Conservation (phyloP, 2,888 invertebrate genomes). For the Oscheius onirici region DNA sequence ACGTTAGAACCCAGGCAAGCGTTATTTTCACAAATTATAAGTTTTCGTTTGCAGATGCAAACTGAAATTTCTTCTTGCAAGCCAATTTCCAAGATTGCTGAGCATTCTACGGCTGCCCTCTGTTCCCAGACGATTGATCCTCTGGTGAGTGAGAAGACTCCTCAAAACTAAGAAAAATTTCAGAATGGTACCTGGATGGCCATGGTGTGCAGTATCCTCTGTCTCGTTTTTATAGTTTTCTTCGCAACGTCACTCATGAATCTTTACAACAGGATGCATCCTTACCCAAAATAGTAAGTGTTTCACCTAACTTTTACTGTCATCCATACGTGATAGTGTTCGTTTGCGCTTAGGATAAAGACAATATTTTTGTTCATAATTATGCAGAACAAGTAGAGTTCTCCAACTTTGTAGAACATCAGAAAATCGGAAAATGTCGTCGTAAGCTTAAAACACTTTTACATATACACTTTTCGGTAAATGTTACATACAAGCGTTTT, state of each 20-base stretch:
- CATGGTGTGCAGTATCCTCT: conserved; percentile 72
- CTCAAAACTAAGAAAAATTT: conserved; percentile 23
- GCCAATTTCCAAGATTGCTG: conserved; percentile 60
- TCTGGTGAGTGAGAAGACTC: conserved; percentile 49
- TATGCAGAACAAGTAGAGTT: too few relatives aligned
- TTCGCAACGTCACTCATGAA: conserved; percentile 72
- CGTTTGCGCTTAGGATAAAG: too few relatives aligned
- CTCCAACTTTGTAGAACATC: too few relatives aligned
- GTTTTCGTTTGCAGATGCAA: conserved; percentile 46
- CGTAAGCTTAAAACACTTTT: too few relatives aligned
- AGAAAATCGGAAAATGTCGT: too few relatives aligned
- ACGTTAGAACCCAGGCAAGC: conserved; percentile 49
- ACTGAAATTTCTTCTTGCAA: conserved; percentile 64
- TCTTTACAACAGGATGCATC: conserved; percentile 72
- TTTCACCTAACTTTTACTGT: neutral
- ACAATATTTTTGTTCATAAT: too few relatives aligned
- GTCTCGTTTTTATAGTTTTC: conserved; percentile 73
- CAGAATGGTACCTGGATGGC: conserved; percentile 75
- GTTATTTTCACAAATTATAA: neutral
- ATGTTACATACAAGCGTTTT: conserved; percentile 16
- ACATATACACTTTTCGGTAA: too few relatives aligned
- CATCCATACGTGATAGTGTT: too few relatives aligned
- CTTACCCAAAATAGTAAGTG: conserved; percentile 68
- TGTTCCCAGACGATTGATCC: conserved; percentile 66
- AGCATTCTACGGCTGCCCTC: conserved; percentile 57